A percentile compares a stretch with the other conserved stretches of the same genome.
phyloP scores from a whole-genome alignment of 2,888 invertebrate genomes.

The Caenorhabditis sp. region DNA sequence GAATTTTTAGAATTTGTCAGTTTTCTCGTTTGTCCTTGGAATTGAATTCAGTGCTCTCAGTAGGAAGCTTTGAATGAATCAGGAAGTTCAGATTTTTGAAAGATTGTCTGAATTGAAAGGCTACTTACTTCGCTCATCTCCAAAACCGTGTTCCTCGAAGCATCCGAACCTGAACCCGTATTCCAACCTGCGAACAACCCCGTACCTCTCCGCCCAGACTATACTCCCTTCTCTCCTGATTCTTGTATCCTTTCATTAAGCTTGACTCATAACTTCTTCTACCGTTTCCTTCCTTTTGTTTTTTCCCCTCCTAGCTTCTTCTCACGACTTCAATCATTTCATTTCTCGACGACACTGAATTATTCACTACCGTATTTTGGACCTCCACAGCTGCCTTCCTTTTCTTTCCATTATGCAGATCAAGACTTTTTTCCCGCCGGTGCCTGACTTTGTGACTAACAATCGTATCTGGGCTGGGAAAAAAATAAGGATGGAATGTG shows the following conservation, averaged over 20 bases:
- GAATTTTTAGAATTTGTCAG: no score
- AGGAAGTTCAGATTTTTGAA: no score
- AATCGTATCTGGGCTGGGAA: not conserved
- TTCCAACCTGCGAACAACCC: not conserved
- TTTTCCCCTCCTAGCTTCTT: constrained; percentile 1
- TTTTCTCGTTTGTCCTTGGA: no score
- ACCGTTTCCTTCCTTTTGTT: constrained; percentile 16
- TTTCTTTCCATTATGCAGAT: constrained; percentile 50
- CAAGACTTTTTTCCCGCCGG: constrained; percentile 21
- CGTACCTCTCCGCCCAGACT: not conserved
- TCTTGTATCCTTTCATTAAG: not conserved
- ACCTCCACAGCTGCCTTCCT: constrained; percentile 25
- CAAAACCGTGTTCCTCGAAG: no score
- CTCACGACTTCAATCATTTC: constrained; percentile 32
- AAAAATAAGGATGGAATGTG: not conserved
- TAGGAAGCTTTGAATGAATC: no score
- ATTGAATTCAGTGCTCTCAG: no score
- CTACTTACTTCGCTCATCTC: no score
- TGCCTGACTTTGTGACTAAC: not conserved
- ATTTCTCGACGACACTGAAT: constrained; percentile 35
- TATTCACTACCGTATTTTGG: constrained; percentile 51
- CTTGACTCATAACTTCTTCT: not conserved
- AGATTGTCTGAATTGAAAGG: no score
- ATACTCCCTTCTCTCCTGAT: not conserved
- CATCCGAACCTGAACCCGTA: no score